phyloP scores from a whole-genome alignment of 1,140 invertebrate species.

The Heliconius hewitsoni region DNA sequence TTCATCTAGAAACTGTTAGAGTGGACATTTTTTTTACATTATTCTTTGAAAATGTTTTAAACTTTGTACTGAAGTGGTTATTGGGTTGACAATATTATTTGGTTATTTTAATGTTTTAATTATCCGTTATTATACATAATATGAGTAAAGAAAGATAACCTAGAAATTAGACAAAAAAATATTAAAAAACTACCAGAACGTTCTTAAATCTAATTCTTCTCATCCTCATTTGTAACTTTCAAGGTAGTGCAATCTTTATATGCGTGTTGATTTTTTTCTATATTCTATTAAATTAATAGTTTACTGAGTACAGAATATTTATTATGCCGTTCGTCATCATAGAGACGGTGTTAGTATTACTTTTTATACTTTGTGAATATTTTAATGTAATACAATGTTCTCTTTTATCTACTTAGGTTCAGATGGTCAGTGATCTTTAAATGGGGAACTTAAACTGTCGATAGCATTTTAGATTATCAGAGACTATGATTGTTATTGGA shows the following conservation, averaged over 20 bases:
- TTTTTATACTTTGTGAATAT: constrained; percentile 38
- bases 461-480: constrained; percentile 44
- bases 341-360: constrained; percentile 42
- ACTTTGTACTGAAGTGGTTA: constrained; percentile 6
- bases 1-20: background rate
- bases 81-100: constrained; percentile 1
- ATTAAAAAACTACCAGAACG: background rate
- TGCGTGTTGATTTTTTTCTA: constrained; percentile 72
- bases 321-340: constrained; percentile 38
- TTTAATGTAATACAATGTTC: constrained; percentile 40
- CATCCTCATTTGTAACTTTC: constrained; percentile 34
- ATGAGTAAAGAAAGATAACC: constrained; percentile 12
- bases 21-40: background rate
- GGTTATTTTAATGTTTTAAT: constrained; percentile 26
- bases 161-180: background rate
- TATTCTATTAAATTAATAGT: constrained; percentile 70
- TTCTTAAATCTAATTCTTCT: background rate
- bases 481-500: constrained; percentile 43
- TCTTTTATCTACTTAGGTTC: constrained; percentile 35
- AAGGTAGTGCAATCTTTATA: constrained; percentile 73
- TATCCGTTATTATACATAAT: constrained; percentile 8
- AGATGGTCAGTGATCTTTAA: constrained; percentile 27
- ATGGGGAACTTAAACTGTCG: constrained; percentile 39
- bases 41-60: constrained; percentile 9
- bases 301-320: constrained; percentile 52